These are phyloP conservation scores for Muscina levida DNA, from an alignment of 2,888 invertebrate genomes.

Conservation along the genomic window DNA sequence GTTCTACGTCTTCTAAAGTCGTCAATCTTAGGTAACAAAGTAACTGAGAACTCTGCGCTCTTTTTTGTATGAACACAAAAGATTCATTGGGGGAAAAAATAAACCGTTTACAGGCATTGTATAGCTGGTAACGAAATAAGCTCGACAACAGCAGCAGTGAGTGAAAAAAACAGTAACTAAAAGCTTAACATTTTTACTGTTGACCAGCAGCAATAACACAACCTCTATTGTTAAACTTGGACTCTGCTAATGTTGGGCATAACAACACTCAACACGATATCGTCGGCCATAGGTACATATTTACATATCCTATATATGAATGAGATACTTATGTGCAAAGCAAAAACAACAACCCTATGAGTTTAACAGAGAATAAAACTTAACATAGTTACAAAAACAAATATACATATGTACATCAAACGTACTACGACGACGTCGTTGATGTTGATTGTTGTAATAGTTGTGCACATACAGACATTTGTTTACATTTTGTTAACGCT, in stretches of 20 bases:
- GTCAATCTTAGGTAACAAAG: no score
- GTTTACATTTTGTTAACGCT: slow-evolving; percentile 39
- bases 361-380: background rate
- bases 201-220: no score
- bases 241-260: slow-evolving; percentile 3
- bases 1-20: no score
- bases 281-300: no score
- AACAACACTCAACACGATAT: no score
- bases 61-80: background rate
- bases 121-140: background rate
- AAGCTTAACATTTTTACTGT: slow-evolving; percentile 26
- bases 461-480: slow-evolving; percentile 10
- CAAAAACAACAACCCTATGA: slow-evolving; percentile 4
- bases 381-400: slow-evolving; percentile 7
- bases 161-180: slow-evolving; percentile 13
- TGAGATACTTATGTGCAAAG: background rate
- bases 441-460: slow-evolving; percentile 12
- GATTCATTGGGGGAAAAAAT: background rate
- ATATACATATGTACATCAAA: slow-evolving; percentile 1
- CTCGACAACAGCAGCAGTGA: background rate
- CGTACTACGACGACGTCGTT: no score
- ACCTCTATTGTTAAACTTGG: background rate
- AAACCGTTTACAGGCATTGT: slow-evolving; percentile 9
- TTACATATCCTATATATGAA: no score
- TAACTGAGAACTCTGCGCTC: no score